A percentile compares a stretch with the other conserved stretches of the same genome.
Evolutionary conservation across 2,797 vertebrate species (phyloP).

Genomic region (Hippocampus kuda): DNA sequence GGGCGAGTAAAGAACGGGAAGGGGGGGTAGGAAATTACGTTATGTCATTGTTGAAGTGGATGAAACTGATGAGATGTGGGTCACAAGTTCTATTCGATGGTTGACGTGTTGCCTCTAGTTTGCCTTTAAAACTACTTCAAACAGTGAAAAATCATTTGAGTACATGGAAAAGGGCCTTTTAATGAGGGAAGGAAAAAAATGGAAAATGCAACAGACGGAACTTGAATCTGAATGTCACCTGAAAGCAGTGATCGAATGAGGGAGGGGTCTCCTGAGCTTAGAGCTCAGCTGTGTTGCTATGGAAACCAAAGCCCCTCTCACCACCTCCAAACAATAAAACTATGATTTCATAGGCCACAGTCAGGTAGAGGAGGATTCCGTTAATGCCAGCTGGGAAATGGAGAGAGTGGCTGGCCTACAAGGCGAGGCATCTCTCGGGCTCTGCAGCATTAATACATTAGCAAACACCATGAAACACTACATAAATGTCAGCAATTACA

Average conservation of each 20-base stretch:
- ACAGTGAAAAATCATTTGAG: background rate
- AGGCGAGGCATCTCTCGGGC: slow-evolving; percentile 54
- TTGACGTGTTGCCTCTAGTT: background rate
- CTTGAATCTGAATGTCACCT: slow-evolving; percentile 84
- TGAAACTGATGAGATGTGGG: background rate
- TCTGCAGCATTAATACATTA: slow-evolving; percentile 99
- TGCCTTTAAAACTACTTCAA: background rate
- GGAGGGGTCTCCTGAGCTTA: slow-evolving; percentile 82
- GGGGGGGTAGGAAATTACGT: slow-evolving; percentile 9
- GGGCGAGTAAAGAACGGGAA: slow-evolving; percentile 39
- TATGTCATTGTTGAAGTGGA: background rate
- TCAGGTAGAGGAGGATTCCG: slow-evolving; percentile 88
- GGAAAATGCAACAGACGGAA: slow-evolving; percentile 16
- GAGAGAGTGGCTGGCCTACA: slow-evolving; percentile 73
- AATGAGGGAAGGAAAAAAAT: slow-evolving; percentile 12
- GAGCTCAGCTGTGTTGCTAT: slow-evolving; percentile 88
- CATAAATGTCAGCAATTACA: slow-evolving; percentile 99
- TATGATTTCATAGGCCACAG: slow-evolving; percentile 67
- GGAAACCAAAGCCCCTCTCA: slow-evolving; percentile 79
- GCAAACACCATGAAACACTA: slow-evolving; percentile 99
- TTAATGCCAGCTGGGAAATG: slow-evolving; percentile 73
- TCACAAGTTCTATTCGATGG: background rate
- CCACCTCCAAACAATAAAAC: slow-evolving; percentile 72
- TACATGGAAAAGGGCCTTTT: background rate
- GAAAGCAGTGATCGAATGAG: slow-evolving; percentile 85